A percentile compares a stretch with the other conserved stretches of the same genome.
Evolutionary conservation across 2,797 vertebrate species (phyloP).

Genomic region (Brachymystax lenok): DNA sequence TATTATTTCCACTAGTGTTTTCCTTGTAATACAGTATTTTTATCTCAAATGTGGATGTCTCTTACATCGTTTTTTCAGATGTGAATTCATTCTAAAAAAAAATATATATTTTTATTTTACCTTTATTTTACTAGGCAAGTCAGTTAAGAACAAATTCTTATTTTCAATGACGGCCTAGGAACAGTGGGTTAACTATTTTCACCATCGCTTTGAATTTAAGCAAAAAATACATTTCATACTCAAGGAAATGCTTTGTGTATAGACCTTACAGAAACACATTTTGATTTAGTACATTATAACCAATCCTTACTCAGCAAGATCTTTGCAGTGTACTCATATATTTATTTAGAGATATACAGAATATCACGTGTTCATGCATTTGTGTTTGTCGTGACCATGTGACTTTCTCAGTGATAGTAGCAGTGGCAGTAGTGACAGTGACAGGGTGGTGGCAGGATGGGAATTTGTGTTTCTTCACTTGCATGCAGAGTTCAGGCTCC

Average conservation of each 20-base stretch:
- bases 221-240: neutral
- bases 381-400: conserved; percentile 4
- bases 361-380: neutral
- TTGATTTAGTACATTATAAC: neutral
- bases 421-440: neutral
- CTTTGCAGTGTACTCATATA: neutral
- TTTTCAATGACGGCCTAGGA: no score
- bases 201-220: neutral
- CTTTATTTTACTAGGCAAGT: no score
- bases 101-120: no score
- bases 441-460: neutral
- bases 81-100: neutral
- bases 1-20: neutral
- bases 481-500: conserved; percentile 16
- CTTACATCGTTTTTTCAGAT: no score
- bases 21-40: neutral
- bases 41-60: no score
- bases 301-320: neutral
- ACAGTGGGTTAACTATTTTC: no score
- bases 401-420: neutral
- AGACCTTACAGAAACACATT: neutral
- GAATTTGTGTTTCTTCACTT: conserved; percentile 13
- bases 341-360: neutral
- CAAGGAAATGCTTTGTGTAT: neutral
- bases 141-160: no score